A percentile compares a stretch with the other conserved stretches of the same genome.
These are phyloP conservation scores for Platycheirus rosarum DNA, from an alignment of 2,888 invertebrate species.

Conservation along the genomic window DNA sequence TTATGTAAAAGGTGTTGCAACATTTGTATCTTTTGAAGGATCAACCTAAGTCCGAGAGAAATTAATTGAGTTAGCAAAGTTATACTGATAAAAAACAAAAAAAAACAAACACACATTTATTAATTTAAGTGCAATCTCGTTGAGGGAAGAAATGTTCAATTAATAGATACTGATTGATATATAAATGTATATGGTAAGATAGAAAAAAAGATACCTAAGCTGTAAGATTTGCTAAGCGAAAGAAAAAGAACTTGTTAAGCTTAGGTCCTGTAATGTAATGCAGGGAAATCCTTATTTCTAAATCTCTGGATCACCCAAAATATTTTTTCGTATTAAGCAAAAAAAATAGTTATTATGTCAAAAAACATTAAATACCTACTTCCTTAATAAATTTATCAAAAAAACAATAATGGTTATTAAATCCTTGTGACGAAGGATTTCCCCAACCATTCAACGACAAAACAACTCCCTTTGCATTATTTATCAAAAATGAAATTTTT, in stretches of 20 bases:
- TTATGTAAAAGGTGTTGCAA: conserved; percentile 13
- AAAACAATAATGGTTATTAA: background rate
- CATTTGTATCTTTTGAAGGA: background rate
- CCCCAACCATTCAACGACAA: background rate
- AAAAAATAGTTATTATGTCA: no score
- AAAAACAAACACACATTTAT: background rate
- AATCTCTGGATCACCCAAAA: no score
- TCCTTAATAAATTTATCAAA: background rate
- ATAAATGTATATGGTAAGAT: no score
- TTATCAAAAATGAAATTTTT: background rate
- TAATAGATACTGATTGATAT: no score
- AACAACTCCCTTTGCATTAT: background rate
- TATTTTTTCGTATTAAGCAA: no score
- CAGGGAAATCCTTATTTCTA: no score
- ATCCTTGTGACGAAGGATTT: background rate
- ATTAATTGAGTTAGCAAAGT: background rate
- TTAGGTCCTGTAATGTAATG: no score
- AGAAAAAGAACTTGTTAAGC: no score
- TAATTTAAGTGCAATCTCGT: background rate
- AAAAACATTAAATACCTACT: no score
- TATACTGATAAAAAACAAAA: background rate
- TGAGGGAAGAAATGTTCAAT: no score
- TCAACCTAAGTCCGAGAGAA: background rate
- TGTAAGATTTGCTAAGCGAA: no score
- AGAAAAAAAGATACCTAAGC: no score